These are phyloP conservation scores for Liasis olivaceus DNA, from an alignment of 2,797 vertebrate genomes.

Conservation along the genomic window DNA sequence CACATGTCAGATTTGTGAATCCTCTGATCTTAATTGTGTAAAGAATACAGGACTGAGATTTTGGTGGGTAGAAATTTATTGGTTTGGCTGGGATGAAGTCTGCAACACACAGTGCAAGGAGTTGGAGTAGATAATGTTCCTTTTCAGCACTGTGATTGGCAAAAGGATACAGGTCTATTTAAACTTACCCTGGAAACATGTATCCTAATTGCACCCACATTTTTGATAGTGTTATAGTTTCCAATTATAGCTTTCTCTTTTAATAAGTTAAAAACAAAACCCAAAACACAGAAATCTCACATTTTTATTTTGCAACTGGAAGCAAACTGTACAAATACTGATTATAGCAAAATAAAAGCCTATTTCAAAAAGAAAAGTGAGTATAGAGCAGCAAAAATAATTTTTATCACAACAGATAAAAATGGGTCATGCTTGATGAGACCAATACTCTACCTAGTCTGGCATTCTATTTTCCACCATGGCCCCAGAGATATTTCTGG, in stretches of 20 bases:
- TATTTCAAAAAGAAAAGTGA: constrained; percentile 2
- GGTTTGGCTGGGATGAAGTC: not conserved
- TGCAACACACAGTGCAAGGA: not conserved
- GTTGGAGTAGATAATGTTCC: not conserved
- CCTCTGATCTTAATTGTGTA: not conserved
- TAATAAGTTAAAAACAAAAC: no score
- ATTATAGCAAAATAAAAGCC: not conserved
- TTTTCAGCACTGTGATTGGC: not conserved
- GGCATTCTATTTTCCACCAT: not conserved
- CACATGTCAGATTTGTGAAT: not conserved
- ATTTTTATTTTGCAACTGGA: not conserved
- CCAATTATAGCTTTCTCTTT: no score
- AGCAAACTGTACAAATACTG: not conserved
- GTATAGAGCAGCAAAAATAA: not conserved
- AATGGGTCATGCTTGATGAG: not conserved
- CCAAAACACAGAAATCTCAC: not conserved
- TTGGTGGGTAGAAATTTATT: not conserved
- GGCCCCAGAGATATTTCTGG: not conserved
- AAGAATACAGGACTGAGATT: not conserved
- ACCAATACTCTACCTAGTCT: not conserved
- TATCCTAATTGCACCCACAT: not conserved
- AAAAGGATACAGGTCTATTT: not conserved
- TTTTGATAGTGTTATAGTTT: not conserved
- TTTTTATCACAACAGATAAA: not conserved
- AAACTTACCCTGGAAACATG: not conserved